Evolutionary conservation across 2,888 invertebrate genomes (phyloP).

Genomic region (Neoascia interrupta): DNA sequence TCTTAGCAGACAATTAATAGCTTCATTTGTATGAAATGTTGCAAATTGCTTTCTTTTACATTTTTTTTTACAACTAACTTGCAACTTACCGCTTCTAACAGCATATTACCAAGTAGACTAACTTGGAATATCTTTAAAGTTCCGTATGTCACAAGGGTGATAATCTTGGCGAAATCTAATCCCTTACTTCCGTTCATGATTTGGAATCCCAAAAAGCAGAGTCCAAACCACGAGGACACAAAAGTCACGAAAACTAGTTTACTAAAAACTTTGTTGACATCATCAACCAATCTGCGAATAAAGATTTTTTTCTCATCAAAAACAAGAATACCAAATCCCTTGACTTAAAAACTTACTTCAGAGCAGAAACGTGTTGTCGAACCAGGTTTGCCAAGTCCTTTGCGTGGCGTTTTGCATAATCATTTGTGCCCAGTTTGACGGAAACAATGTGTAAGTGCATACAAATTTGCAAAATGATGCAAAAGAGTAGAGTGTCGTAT

Average conservation of each 20-base stretch:
- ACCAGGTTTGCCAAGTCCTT: conserved; percentile 6
- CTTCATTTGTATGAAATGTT: too few relatives aligned
- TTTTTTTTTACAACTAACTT: too few relatives aligned
- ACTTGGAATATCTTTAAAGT: conserved; percentile 16
- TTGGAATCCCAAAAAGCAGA: conserved; percentile 31
- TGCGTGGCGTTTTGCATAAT: not conserved
- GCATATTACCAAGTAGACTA: conserved; percentile 29
- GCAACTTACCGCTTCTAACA: conserved; percentile 35
- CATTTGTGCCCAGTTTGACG: not conserved
- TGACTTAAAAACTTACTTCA: not conserved
- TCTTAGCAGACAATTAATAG: not conserved
- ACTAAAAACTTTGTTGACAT: conserved; percentile 18
- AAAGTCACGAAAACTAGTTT: conserved; percentile 14
- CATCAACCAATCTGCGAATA: conserved; percentile 32
- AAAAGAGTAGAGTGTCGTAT: conserved; percentile 10
- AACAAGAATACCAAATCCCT: too few relatives aligned
- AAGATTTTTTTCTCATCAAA: too few relatives aligned
- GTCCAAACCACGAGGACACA: conserved; percentile 12
- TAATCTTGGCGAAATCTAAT: conserved; percentile 4
- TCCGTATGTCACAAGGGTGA: conserved; percentile 21
- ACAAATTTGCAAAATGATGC: conserved; percentile 15
- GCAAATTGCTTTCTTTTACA: too few relatives aligned
- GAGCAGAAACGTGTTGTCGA: not conserved
- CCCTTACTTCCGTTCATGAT: conserved; percentile 12
- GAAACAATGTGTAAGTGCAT: conserved; percentile 9